Percentiles rank a stretch among this genome's conserved stretches.
These are phyloP conservation scores for Coleophora flavipennella DNA, from an alignment of 2,888 invertebrate species.

Conservation along the genomic window DNA sequence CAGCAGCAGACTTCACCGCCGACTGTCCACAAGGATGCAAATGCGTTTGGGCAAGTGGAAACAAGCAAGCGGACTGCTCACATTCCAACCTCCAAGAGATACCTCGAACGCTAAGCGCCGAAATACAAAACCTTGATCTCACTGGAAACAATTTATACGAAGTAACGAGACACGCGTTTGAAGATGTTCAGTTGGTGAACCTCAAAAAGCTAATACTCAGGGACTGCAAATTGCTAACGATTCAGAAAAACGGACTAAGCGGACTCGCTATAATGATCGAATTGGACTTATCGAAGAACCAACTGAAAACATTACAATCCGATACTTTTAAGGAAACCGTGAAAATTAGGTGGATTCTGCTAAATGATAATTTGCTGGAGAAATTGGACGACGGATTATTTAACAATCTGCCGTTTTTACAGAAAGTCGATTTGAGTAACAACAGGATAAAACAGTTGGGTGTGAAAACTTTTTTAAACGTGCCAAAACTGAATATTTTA, in stretches of 20 bases:
- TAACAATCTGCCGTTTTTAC: slow-evolving; percentile 79
- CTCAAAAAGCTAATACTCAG: slow-evolving; percentile 84
- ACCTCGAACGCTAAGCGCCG: slow-evolving; percentile 80
- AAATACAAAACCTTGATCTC: slow-evolving; percentile 81
- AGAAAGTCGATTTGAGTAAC: slow-evolving; percentile 82
- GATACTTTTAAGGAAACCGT: slow-evolving; percentile 80
- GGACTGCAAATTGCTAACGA: slow-evolving; percentile 80
- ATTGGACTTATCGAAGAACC: slow-evolving; percentile 85
- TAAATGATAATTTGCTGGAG: slow-evolving; percentile 83
- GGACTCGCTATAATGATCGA: slow-evolving; percentile 85
- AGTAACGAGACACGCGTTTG: slow-evolving; percentile 78
- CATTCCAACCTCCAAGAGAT: slow-evolving; percentile 77
- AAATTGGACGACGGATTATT: slow-evolving; percentile 84
- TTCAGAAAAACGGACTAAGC: slow-evolving; percentile 83
- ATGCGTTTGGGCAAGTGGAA: slow-evolving; percentile 90
- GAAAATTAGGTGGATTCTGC: slow-evolving; percentile 79
- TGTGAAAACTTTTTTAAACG: slow-evolving; percentile 78
- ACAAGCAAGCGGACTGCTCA: slow-evolving; percentile 87
- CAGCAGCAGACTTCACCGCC: slow-evolving; percentile 66
- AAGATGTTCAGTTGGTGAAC: slow-evolving; percentile 79
- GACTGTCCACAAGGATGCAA: slow-evolving; percentile 80
- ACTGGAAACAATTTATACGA: slow-evolving; percentile 79
- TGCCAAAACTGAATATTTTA: slow-evolving; percentile 78
- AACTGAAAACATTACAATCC: slow-evolving; percentile 75
- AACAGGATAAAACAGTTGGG: slow-evolving; percentile 81